Percentiles rank a stretch among this genome's conserved stretches.
Evolutionary conservation across 2,888 invertebrate genomes (phyloP).

Genomic region (Athripsodes cinereus): DNA sequence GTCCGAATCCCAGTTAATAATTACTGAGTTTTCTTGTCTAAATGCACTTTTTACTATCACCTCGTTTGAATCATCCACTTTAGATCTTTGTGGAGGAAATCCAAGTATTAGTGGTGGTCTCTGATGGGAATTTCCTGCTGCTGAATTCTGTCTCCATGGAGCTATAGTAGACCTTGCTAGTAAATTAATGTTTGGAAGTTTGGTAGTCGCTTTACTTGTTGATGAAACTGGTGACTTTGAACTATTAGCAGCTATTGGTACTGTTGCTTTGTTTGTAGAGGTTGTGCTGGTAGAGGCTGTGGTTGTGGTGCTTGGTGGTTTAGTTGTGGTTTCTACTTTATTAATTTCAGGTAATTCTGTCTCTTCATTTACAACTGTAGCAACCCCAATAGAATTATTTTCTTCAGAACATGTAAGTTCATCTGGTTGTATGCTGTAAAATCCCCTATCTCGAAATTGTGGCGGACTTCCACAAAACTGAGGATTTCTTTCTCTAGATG

Average conservation of each 20-base stretch:
- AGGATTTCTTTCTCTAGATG: constrained; percentile 84
- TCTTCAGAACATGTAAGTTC: constrained; percentile 57
- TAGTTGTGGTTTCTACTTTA: constrained; percentile 34
- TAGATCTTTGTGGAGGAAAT: constrained; percentile 59
- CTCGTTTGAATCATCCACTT: constrained; percentile 63
- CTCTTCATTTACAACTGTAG: constrained; percentile 49
- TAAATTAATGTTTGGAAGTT: constrained; percentile 27
- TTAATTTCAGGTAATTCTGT: constrained; percentile 28
- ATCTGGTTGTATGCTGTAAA: constrained; percentile 79
- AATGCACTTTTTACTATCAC: constrained; percentile 82
- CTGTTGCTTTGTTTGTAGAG: constrained; percentile 31
- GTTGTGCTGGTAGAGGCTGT: constrained; percentile 32
- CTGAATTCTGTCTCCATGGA: constrained; percentile 44
- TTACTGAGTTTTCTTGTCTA: constrained; percentile 78
- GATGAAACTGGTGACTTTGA: constrained; percentile 30
- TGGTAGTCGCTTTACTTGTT: constrained; percentile 28
- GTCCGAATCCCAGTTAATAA: constrained; percentile 89
- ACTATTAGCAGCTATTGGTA: constrained; percentile 25
- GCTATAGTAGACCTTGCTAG: constrained; percentile 42
- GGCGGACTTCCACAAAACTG: constrained; percentile 87
- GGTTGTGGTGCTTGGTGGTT: constrained; percentile 33
- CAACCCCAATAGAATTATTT: constrained; percentile 44
- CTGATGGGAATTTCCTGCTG: constrained; percentile 46
- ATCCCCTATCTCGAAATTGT: constrained; percentile 72
- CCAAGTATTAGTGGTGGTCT: constrained; percentile 68